Evolutionary conservation across 2,113 vertebrate species (phyloP), one percentile per base, ranked within the genome.

Genomic region (Hippopotamus amphibius): DNA sequence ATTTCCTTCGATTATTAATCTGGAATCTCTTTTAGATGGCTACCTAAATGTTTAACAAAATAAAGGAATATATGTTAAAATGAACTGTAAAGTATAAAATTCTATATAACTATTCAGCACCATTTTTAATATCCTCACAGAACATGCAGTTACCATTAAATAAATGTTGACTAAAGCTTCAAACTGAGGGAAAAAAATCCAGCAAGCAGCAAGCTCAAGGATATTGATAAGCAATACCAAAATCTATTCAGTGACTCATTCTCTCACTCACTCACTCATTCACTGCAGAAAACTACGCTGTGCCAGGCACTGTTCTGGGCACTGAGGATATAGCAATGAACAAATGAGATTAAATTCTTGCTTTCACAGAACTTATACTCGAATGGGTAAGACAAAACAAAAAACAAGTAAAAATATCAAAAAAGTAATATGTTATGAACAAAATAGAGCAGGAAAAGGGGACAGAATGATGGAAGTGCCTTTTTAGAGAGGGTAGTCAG

Each of bases 161-260:
- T 81, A 95, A 88, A 95, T 79, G 43, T 48, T 93, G 63, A 71
- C 33, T 48, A 41, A 94, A 37, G 33, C 30, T 68, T 86, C 83
- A 94, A 33, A 46, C 28, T 17, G 30, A 50, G 17, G 48, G 37
- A 37, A 33, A 26, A 61, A 77, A 71, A 55, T n/a, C 6, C 28
- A 93, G 48, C 6, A 41, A 90, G 61, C 55, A 76, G 53, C 7
- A 77, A 88, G 2, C 4, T 89, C 30, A 48, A 87, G 37, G 30
- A 37, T 15, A 57, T 37, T 50, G 33, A 74, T 71, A 43, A 93
- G 28, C 26, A 72, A 85, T 24, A 69, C 11, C 28, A 82, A 88
- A 66, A 82, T 59, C 22, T n/a, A 53, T 46, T 41, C 53, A 80
- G 53, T 80, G 16, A 66, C 41, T 65, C 48, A 53, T 46, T 48